phyloP scores from a whole-genome alignment of 2,888 invertebrate species.

The Troglohyphantes excavatus region DNA sequence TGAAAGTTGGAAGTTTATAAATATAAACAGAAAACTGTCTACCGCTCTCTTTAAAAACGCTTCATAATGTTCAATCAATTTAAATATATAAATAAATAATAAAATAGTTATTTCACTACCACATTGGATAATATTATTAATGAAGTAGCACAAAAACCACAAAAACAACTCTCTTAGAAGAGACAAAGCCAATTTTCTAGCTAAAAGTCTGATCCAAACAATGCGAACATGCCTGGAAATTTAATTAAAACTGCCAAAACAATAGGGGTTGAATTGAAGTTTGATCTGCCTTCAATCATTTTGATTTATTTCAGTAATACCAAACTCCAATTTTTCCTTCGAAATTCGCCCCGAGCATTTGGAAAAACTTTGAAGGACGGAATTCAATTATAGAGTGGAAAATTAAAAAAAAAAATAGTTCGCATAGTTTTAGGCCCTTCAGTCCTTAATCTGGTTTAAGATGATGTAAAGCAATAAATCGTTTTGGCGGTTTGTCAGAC shows the following conservation, averaged over 20 bases:
- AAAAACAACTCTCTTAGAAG: not conserved
- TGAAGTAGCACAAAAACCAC: too few relatives aligned
- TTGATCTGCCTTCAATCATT: slow-evolving; percentile 28
- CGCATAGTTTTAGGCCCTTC: slow-evolving; percentile 10
- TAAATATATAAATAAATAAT: too few relatives aligned
- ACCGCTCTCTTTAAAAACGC: too few relatives aligned
- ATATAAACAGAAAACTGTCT: too few relatives aligned
- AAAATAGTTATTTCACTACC: too few relatives aligned
- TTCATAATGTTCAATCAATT: too few relatives aligned
- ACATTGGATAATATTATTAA: too few relatives aligned
- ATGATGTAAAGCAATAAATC: slow-evolving; percentile 14
- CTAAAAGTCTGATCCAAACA: not conserved
- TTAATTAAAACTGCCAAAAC: slow-evolving; percentile 37
- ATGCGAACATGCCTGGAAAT: not conserved
- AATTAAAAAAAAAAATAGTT: slow-evolving; percentile 11
- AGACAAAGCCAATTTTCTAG: not conserved
- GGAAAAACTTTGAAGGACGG: not conserved
- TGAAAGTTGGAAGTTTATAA: too few relatives aligned
- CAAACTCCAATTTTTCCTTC: not conserved
- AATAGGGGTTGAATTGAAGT: not conserved
- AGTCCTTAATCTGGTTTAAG: not conserved
- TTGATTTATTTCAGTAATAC: slow-evolving; percentile 25
- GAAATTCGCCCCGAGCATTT: not conserved
- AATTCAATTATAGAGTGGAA: slow-evolving; percentile 27
- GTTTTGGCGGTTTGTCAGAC: not conserved